Evolutionary conservation across 1,140 invertebrate genomes (phyloP).

Genomic region (Philopotamus ludificatus): DNA sequence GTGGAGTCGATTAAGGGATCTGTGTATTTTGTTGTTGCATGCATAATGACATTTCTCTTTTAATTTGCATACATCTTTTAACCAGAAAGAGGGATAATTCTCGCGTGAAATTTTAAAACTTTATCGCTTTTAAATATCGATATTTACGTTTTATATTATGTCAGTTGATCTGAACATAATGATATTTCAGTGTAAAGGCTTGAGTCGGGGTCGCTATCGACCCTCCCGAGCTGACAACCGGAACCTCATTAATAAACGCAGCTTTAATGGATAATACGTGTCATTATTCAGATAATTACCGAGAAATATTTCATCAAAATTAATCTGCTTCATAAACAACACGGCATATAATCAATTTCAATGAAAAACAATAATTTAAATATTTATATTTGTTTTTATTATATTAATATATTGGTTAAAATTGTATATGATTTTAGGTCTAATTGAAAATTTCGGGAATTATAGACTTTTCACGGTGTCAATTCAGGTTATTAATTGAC

Average conservation of each 20-base stretch:
- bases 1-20: not conserved
- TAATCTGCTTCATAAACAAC: conserved; percentile 6
- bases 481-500: conserved; percentile 27
- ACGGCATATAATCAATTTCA: too few species aligned
- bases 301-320: conserved; percentile 21
- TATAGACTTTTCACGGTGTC: conserved; percentile 11
- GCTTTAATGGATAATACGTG: conserved; percentile 32
- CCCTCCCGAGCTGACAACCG: conserved; percentile 21
- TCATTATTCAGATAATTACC: conserved; percentile 31
- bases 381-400: too few species aligned
- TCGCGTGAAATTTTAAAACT: not conserved
- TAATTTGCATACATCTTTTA: too few species aligned
- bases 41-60: too few species aligned
- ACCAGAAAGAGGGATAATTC: too few species aligned
- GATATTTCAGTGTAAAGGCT: conserved; percentile 30
- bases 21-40: too few species aligned
- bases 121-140: not conserved
- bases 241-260: conserved; percentile 32
- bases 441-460: not conserved
- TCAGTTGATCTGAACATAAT: conserved; percentile 12
- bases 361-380: too few species aligned
- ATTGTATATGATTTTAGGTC: too few species aligned
- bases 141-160: not conserved
- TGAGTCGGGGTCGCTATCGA: not conserved
- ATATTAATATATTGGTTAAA: too few species aligned